Percentiles rank a stretch among this genome's conserved stretches.
phyloP scores from a whole-genome alignment of 2,113 vertebrate species.

The Ursus arctos region DNA sequence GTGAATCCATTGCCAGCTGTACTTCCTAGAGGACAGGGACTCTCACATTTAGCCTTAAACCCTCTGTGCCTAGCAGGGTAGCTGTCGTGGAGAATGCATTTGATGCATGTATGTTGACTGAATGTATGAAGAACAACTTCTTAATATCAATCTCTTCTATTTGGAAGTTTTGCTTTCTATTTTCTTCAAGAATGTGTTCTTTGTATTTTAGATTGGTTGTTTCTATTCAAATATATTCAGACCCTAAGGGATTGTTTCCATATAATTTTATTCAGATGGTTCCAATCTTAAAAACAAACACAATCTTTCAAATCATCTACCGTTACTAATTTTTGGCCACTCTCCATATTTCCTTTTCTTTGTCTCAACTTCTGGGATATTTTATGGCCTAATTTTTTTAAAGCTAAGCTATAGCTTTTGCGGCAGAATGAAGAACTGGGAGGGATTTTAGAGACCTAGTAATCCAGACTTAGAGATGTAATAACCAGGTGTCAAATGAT shows the following conservation, averaged over 20 bases:
- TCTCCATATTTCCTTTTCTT: constrained; percentile 78
- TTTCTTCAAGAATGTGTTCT: constrained; percentile 65
- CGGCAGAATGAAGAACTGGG: not conserved
- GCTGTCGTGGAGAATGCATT: not conserved
- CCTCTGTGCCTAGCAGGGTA: not conserved
- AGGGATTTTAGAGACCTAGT: not conserved
- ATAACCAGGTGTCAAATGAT: constrained; percentile 40
- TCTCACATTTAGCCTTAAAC: constrained; percentile 28
- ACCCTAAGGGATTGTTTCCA: constrained; percentile 77
- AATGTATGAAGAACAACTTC: constrained; percentile 46
- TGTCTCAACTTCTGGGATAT: constrained; percentile 70
- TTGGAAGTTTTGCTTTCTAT: constrained; percentile 65
- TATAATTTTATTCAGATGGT: constrained; percentile 80
- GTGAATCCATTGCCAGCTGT: not conserved
- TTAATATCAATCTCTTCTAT: constrained; percentile 65
- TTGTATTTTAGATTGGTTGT: constrained; percentile 60
- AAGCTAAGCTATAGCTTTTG: constrained; percentile 25
- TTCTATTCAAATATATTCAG: constrained; percentile 76
- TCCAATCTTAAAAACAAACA: constrained; percentile 80
- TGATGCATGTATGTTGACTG: not conserved
- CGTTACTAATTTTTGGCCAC: constrained; percentile 79
- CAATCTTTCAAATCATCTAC: constrained; percentile 80
- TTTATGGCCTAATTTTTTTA: constrained; percentile 46
- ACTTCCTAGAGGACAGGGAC: not conserved
- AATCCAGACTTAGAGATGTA: not conserved